Percentiles rank a stretch among this genome's conserved stretches.
Conservation (phyloP, 2,797 vertebrate genomes). For the Eupleurogrammus muticus region DNA sequence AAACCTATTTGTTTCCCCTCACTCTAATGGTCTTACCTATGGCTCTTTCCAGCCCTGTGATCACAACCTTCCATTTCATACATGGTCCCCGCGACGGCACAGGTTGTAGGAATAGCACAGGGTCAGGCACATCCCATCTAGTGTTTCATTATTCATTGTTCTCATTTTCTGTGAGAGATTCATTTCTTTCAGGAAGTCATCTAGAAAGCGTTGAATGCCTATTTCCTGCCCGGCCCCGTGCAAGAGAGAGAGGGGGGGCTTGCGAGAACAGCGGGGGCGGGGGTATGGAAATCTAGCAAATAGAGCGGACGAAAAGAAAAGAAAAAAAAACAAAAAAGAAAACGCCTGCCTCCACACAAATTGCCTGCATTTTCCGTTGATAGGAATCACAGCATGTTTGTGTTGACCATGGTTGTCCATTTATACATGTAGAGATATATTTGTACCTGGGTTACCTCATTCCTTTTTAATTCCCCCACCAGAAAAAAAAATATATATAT, state of each 20-base stretch:
- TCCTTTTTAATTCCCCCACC: conserved; percentile 22
- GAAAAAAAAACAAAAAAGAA: neutral
- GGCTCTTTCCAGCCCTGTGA: conserved; percentile 68
- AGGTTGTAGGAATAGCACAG: conserved; percentile 67
- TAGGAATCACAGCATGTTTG: conserved; percentile 69
- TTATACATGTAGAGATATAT: conserved; percentile 63
- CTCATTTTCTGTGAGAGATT: conserved; percentile 77
- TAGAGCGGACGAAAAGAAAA: conserved; percentile 61
- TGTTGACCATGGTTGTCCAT: conserved; percentile 68
- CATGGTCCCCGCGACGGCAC: conserved; percentile 55
- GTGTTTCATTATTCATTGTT: conserved; percentile 83
- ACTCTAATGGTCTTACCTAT: conserved; percentile 52
- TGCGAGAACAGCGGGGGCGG: conserved; percentile 30
- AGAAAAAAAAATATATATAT: conserved; percentile 17
- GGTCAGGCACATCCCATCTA: conserved; percentile 75
- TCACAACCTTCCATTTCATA: conserved; percentile 79
- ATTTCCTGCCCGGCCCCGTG: conserved; percentile 74
- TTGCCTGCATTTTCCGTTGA: conserved; percentile 66
- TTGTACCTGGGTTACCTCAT: conserved; percentile 49
- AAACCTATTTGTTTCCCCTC: conserved; percentile 69
- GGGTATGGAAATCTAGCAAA: conserved; percentile 69
- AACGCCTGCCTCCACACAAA: conserved; percentile 58
- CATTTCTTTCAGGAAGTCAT: conserved; percentile 83
- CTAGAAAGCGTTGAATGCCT: conserved; percentile 78
- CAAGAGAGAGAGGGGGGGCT: conserved; percentile 27